phyloP scores from a whole-genome alignment of 2,888 invertebrate genomes.

The Dromius quadrimaculatus region DNA sequence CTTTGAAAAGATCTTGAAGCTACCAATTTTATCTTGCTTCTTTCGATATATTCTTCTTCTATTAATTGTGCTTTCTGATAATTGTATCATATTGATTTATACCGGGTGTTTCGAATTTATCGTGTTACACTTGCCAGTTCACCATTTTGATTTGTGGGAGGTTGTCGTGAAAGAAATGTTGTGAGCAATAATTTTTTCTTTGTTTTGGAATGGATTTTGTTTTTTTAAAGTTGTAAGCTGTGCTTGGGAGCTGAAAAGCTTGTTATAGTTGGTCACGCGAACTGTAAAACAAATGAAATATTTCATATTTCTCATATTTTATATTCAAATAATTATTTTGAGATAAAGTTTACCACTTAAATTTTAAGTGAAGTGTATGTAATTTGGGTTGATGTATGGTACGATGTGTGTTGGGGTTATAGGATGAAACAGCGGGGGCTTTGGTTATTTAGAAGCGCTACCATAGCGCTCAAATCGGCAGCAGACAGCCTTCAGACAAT shows the following conservation, averaged over 20 bases:
- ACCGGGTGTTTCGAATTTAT: constrained; percentile 40
- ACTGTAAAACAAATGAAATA: not conserved
- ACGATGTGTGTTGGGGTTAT: constrained; percentile 14
- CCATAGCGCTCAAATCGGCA: constrained; percentile 23
- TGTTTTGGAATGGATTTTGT: constrained; percentile 32
- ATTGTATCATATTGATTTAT: constrained; percentile 52
- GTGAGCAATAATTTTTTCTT: constrained; percentile 26
- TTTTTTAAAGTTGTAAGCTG: constrained; percentile 25
- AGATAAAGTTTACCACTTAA: not conserved
- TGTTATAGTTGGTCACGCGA: constrained; percentile 19
- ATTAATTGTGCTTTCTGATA: constrained; percentile 46
- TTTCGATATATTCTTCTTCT: constrained; percentile 3
- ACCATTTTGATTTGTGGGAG: constrained; percentile 43
- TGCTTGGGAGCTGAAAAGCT: constrained; percentile 25
- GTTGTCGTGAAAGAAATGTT: constrained; percentile 40
- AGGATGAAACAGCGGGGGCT: constrained; percentile 16
- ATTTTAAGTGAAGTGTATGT: not conserved
- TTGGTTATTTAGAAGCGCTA: constrained; percentile 27
- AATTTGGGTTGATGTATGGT: constrained; percentile 1
- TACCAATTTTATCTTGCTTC: not conserved
- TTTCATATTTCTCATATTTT: not conserved
- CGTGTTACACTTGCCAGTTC: constrained; percentile 14
- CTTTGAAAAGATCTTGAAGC: not conserved
- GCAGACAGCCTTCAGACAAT: constrained; percentile 5
- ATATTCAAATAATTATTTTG: constrained; percentile 10